Percentiles rank a stretch among this genome's conserved stretches.
phyloP scores from a whole-genome alignment of 1,140 invertebrate genomes.

The Neomicropteryx cornuta region DNA sequence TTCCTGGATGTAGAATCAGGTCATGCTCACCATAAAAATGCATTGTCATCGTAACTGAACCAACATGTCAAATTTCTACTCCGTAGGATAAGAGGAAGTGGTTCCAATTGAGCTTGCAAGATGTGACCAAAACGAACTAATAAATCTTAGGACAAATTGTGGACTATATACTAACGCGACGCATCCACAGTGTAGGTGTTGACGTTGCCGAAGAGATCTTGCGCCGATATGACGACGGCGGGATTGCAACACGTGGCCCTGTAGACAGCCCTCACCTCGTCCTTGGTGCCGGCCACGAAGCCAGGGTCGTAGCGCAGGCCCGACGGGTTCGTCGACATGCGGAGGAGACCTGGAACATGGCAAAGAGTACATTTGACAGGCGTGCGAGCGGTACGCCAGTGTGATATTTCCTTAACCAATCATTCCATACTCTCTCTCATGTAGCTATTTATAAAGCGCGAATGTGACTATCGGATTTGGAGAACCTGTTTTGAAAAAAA shows the following conservation, averaged over 20 bases:
- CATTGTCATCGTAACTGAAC: background rate
- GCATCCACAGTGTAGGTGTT: slow-evolving; percentile 46
- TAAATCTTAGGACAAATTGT: background rate
- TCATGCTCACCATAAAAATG: background rate
- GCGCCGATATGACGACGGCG: slow-evolving; percentile 41
- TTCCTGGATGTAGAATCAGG: background rate
- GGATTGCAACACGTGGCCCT: slow-evolving; percentile 49
- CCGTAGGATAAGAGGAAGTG: background rate
- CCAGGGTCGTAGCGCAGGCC: slow-evolving; percentile 26
- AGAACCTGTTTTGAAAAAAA: too few relatives aligned
- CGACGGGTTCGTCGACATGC: slow-evolving; percentile 38
- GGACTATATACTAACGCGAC: slow-evolving; percentile 27
- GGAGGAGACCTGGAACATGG: slow-evolving; percentile 39
- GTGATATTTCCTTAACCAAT: too few relatives aligned
- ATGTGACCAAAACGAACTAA: background rate
- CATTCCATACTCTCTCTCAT: too few relatives aligned
- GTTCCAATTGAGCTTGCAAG: background rate
- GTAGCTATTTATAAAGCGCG: too few relatives aligned
- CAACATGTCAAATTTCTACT: background rate
- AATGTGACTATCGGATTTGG: too few relatives aligned
- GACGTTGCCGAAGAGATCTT: slow-evolving; percentile 45
- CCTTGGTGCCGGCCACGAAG: slow-evolving; percentile 46
- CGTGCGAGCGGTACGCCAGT: too few relatives aligned
- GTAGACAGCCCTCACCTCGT: slow-evolving; percentile 44
- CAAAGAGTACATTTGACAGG: too few relatives aligned